phyloP scores from a whole-genome alignment of 2,797 vertebrate genomes.

The Eremophila alpestris region DNA sequence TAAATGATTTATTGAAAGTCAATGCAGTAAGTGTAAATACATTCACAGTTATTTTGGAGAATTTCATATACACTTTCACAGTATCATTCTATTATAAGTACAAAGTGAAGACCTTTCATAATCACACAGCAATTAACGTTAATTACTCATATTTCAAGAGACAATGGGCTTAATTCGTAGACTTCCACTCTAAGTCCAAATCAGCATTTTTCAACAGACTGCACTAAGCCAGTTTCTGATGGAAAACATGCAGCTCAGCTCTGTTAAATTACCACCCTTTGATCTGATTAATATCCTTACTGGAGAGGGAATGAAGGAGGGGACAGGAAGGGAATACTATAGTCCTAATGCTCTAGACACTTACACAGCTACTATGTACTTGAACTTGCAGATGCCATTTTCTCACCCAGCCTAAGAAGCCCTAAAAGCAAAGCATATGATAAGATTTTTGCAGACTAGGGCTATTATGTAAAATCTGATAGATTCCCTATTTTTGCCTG shows the following conservation, averaged over 20 bases:
- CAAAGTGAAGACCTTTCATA: neutral
- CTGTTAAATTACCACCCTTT: neutral
- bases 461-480: slow-evolving; percentile 4
- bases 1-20: neutral
- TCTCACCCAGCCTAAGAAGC: neutral
- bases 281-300: neutral
- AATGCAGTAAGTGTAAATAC: neutral
- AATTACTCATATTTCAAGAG: neutral
- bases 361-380: neutral
- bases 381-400: slow-evolving; percentile 14
- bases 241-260: neutral
- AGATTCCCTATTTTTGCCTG: neutral
- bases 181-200: neutral
- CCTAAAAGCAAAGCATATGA: neutral
- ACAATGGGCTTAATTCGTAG: neutral
- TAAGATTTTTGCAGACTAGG: neutral
- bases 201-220: neutral
- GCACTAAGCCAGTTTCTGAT: neutral
- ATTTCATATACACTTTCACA: neutral
- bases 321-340: neutral
- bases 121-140: neutral
- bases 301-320: neutral
- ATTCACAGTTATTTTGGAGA: neutral
- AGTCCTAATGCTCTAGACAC: neutral
- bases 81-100: neutral